phyloP scores from a whole-genome alignment of 2,888 invertebrate genomes.

The Xiphydria camelus region DNA sequence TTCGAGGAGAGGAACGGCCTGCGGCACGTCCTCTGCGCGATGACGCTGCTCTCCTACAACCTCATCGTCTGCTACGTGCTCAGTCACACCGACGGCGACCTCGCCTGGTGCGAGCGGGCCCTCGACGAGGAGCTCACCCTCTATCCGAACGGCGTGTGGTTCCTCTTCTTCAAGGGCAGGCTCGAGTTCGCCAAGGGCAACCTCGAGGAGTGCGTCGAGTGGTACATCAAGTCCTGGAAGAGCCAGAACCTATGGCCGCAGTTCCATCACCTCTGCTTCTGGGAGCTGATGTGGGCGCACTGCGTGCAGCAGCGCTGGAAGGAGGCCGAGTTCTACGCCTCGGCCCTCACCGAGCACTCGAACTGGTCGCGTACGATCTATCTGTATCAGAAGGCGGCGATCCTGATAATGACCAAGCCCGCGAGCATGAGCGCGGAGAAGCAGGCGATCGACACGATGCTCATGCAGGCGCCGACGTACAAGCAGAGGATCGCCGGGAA shows the following conservation, averaged over 20 bases:
- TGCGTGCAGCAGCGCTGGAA: constrained; percentile 77
- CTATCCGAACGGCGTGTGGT: constrained; percentile 86
- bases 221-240: constrained; percentile 80
- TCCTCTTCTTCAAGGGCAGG: constrained; percentile 88
- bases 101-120: constrained; percentile 74
- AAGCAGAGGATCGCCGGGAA: constrained; percentile 94
- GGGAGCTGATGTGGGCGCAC: constrained; percentile 92
- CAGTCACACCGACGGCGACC: constrained; percentile 79
- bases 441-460: constrained; percentile 64
- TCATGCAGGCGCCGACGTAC: constrained; percentile 78
- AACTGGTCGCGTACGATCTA: constrained; percentile 93
- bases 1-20: constrained; percentile 73
- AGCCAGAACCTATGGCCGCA: constrained; percentile 87
- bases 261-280: constrained; percentile 90
- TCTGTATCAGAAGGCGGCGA: constrained; percentile 84
- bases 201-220: constrained; percentile 70
- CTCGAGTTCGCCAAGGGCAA: constrained; percentile 81
- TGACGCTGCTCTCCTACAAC: constrained; percentile 85
- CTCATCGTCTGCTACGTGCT: constrained; percentile 82
- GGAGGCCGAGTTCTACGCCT: constrained; percentile 74
- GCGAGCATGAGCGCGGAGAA: constrained; percentile 61
- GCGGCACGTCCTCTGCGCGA: constrained; percentile 82
- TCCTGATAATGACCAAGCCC: constrained; percentile 74
- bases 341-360: constrained; percentile 73
- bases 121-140: constrained; percentile 73